Evolutionary conservation across 1,140 invertebrate genomes (phyloP).

Genomic region (Drosophila trapezifrons): DNA sequence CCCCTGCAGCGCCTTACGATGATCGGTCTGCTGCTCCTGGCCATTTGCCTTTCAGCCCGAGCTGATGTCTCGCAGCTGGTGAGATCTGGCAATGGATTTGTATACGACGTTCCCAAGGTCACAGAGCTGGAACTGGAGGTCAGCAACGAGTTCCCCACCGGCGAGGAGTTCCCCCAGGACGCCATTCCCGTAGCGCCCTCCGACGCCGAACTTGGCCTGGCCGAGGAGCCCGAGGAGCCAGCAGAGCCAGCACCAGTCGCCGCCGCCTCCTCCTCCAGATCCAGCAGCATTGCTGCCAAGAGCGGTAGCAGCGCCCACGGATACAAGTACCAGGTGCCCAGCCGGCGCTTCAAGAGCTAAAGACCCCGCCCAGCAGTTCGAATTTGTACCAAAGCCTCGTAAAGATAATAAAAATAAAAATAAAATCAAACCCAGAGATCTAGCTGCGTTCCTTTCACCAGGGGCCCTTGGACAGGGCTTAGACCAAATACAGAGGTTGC

Average conservation of each 20-base stretch:
- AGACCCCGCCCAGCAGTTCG: background rate
- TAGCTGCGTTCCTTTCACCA: conserved; percentile 59
- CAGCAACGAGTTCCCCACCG: conserved; percentile 70
- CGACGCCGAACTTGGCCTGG: conserved; percentile 60
- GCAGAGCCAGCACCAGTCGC: conserved; percentile 12
- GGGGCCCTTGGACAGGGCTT: conserved; percentile 57
- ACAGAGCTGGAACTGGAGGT: conserved; percentile 67
- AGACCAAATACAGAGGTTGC: conserved; percentile 22
- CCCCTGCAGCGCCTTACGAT: conserved; percentile 39
- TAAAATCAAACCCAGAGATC: conserved; percentile 26
- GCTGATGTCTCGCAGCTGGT: conserved; percentile 76
- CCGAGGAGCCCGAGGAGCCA: conserved; percentile 37
- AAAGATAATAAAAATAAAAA: conserved; percentile 56
- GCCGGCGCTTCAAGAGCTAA: conserved; percentile 68
- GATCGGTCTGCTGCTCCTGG: conserved; percentile 27
- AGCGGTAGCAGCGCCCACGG: conserved; percentile 49
- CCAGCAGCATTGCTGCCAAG: conserved; percentile 15
- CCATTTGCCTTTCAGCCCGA: conserved; percentile 15
- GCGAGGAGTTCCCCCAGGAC: conserved; percentile 70
- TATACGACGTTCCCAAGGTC: conserved; percentile 72
- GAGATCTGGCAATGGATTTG: conserved; percentile 73
- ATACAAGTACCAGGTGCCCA: conserved; percentile 68
- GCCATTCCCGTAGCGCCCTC: conserved; percentile 69
- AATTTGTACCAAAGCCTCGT: conserved; percentile 68
- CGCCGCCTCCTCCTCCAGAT: conserved; percentile 32